Base-by-base conservation (phyloP, 2,113 vertebrate genomes). In the Petroica traversi region DNA sequence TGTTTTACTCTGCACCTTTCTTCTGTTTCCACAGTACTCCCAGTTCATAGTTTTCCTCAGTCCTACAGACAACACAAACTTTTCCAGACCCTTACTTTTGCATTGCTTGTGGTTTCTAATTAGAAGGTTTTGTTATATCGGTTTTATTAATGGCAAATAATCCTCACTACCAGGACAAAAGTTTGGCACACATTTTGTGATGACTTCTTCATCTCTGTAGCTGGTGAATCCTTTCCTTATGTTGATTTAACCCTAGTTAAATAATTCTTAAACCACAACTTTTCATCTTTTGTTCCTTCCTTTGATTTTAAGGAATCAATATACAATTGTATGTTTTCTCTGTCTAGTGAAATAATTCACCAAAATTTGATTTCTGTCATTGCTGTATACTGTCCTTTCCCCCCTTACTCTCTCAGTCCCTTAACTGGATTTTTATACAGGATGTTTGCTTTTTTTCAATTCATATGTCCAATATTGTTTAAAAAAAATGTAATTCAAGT, bases 1-100 rank as follows among this genome's bases (percentile, higher is more conserved):
- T 2, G 0, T 81, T 91, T 84, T 62, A 28, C 22, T 12, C 19
- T 17, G 4, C 48, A 11, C 0, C 0, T 74, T 59, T 43, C 52
- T 76, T 77, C n/a, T 19, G 15, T 89, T 89, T 75, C 69, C 25
- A 48, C 22, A 49, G 1, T 67, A 43, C 26, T 66, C 36, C 51
- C 3, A 2, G 34, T 46, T 59, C 19, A 14, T 19, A n/a, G 23
- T 80, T 69, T 71, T 63, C 40, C 41, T 61, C 57, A 29, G 45
- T 61, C 34, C 33, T 77, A 4, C 8, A 64, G n/a, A n/a, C 22
- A 81, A 26, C 31, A 75, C 33, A 78, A 81, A 29, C 17, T 76
- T 90, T 82, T 73, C 29, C 18, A 64, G 12, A 46, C 48, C 7
- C 33, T 75, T 75, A 31, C 12, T 75, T 67, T n/a, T 29, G 6